Conservation (phyloP, 2,888 invertebrate genomes). For the Acheta domesticus region DNA sequence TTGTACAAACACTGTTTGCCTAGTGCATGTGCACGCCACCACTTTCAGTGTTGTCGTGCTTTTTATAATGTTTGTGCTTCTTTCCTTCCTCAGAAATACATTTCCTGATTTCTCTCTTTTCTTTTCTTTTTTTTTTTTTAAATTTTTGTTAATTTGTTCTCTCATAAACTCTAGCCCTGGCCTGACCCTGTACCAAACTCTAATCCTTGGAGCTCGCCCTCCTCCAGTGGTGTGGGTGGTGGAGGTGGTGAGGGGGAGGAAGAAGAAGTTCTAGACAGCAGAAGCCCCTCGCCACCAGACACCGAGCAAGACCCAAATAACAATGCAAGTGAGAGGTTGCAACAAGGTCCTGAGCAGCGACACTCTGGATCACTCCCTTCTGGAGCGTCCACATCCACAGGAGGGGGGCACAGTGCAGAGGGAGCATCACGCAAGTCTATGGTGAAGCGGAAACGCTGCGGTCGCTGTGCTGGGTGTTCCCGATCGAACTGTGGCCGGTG, state of each 20-base stretch:
- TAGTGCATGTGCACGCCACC: neutral
- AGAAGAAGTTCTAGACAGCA: neutral
- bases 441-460: conserved; percentile 25
- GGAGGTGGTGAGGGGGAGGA: neutral
- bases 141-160: neutral
- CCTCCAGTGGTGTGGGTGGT: conserved; percentile 4
- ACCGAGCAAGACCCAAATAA: conserved; percentile 4
- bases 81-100: neutral
- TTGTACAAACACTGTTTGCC: neutral
- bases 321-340: neutral
- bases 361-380: neutral
- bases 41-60: neutral
- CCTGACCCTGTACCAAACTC: conserved; percentile 26
- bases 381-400: neutral
- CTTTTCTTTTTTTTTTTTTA: neutral
- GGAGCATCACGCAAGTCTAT: neutral
- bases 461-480: conserved; percentile 28
- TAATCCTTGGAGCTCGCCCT: conserved; percentile 26
- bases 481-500: conserved; percentile 30
- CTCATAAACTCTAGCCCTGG: conserved; percentile 28
- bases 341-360: neutral
- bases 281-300: conserved; percentile 25
- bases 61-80: neutral
- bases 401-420: neutral
- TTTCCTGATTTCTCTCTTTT: neutral